phyloP scores from a whole-genome alignment of 1,140 invertebrate species.

The Drosophila miranda region DNA sequence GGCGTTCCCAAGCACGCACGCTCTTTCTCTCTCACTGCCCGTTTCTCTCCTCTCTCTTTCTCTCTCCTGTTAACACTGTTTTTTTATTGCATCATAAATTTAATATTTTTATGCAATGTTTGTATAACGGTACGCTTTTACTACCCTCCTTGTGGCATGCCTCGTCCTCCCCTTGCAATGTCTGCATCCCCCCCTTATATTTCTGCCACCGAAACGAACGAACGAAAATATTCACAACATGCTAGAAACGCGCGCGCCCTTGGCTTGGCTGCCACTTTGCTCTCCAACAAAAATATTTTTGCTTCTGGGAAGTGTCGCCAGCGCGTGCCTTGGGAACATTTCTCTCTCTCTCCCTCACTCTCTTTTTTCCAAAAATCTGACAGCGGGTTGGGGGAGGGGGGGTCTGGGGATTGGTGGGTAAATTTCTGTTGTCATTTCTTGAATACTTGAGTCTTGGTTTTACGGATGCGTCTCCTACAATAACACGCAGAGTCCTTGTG shows the following conservation, averaged over 20 bases:
- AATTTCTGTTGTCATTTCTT: slow-evolving; percentile 73
- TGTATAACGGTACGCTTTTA: slow-evolving; percentile 78
- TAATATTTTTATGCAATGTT: slow-evolving; percentile 81
- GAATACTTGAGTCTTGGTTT: slow-evolving; percentile 57
- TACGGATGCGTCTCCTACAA: slow-evolving; percentile 27
- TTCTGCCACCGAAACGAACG: slow-evolving; percentile 18
- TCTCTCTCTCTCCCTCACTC: too few relatives aligned
- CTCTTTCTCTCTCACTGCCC: slow-evolving; percentile 6
- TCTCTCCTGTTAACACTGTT: slow-evolving; percentile 66
- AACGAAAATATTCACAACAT: slow-evolving; percentile 67
- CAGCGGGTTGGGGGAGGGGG: slow-evolving; percentile 1
- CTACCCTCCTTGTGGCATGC: slow-evolving; percentile 54
- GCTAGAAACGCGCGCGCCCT: slow-evolving; percentile 56
- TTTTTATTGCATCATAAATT: slow-evolving; percentile 80
- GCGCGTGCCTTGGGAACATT: slow-evolving; percentile 67
- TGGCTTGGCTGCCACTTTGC: slow-evolving; percentile 47
- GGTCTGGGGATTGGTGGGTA: slow-evolving; percentile 1
- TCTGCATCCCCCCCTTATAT: not conserved
- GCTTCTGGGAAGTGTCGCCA: slow-evolving; percentile 69
- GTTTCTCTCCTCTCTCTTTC: slow-evolving; percentile 1
- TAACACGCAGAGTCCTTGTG: slow-evolving; percentile 16
- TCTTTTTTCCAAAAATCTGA: slow-evolving; percentile 59
- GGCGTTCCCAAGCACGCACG: slow-evolving; percentile 55
- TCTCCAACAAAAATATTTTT: slow-evolving; percentile 50
- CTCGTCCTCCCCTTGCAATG: not conserved